Percentiles rank a stretch among this genome's conserved stretches.
Conservation (phyloP, 1,140 invertebrate species). For the Microplitis mediator region DNA sequence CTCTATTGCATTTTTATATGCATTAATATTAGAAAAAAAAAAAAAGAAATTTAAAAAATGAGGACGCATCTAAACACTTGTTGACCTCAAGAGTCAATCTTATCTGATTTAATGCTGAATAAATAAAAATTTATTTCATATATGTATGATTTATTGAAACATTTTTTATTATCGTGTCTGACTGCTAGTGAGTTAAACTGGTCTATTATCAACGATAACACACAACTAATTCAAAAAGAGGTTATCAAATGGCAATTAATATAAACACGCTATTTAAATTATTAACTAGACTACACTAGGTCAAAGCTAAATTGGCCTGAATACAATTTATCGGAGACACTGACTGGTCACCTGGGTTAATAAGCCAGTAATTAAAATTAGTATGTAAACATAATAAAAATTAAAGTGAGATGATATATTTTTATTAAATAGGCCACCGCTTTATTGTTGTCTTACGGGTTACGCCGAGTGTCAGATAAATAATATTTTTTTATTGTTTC, state of each 20-base stretch:
- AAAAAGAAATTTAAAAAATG: background rate
- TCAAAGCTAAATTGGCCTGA: background rate
- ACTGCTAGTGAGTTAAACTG: background rate
- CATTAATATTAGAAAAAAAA: background rate
- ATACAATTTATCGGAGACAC: background rate
- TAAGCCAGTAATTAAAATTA: background rate
- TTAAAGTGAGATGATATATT: slow-evolving; percentile 18
- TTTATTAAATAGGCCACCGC: slow-evolving; percentile 42
- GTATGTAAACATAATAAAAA: background rate
- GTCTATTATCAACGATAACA: slow-evolving; percentile 2
- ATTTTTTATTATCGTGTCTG: no score
- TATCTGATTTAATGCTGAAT: background rate
- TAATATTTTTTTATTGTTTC: background rate
- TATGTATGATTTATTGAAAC: slow-evolving; percentile 1
- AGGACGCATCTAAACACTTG: background rate
- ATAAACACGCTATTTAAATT: background rate
- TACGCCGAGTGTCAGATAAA: slow-evolving; percentile 2
- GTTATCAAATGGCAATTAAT: slow-evolving; percentile 16
- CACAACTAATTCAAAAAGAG: background rate
- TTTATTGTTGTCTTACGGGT: slow-evolving; percentile 45
- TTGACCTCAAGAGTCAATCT: background rate
- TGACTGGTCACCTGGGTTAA: background rate
- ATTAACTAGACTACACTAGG: background rate
- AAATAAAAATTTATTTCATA: background rate
- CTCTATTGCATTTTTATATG: slow-evolving; percentile 2